A percentile compares a stretch with the other conserved stretches of the same genome.
Conservation (phyloP, 2,113 vertebrate species). For the western clawed frog (Xenopus tropicalis) region UCB_Xtro_10.0 CM004448.2:132423501-132424000, state of each 20-base stretch:
- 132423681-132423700: slow-evolving; percentile 1
- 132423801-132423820: slow-evolving; percentile 29
- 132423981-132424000: slow-evolving; percentile 40
- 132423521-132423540: slow-evolving; percentile 30
- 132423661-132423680: too few species aligned
- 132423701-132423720: neutral
- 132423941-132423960: slow-evolving; percentile 41
- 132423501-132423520: slow-evolving; percentile 15
- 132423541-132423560: slow-evolving; percentile 9
- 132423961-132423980: slow-evolving; percentile 44
- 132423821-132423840: slow-evolving; percentile 16
- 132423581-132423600: slow-evolving; percentile 24
- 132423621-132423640: neutral
- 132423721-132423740: slow-evolving; percentile 24
- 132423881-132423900: slow-evolving; percentile 45
- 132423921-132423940: slow-evolving; percentile 44
- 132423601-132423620: slow-evolving; percentile 13
- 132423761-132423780: slow-evolving; percentile 11
- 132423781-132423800: slow-evolving; percentile 37
- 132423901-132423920: slow-evolving; percentile 37
- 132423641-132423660: too few species aligned
- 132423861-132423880: slow-evolving; percentile 46
- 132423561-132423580: slow-evolving; percentile 24
- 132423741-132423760: slow-evolving; percentile 7
- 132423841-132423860: slow-evolving; percentile 41